Evolutionary conservation across 2,113 vertebrate species (phyloP).

Genomic region (Rattus norvegicus): GRCr8 NC_086026.1:64317501-64318000

Average conservation of each 20-base stretch:
- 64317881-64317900: fast-evolving
- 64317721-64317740: not conserved
- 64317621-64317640: fast-evolving
- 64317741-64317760: not conserved
- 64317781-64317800: not conserved
- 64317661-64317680: not conserved
- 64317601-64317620: not conserved
- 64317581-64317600: not conserved
- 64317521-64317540: fast-evolving
- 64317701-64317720: not conserved
- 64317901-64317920: fast-evolving
- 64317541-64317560: fast-evolving
- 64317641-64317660: not conserved
- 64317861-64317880: not conserved
- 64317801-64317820: not conserved
- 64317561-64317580: fast-evolving
- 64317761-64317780: not conserved
- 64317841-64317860: not conserved
- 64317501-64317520: not conserved
- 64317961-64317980: not conserved
- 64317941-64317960: not conserved
- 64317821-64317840: not conserved
- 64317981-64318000: not conserved
- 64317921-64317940: not conserved
- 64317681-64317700: not conserved